A percentile compares a stretch with the other conserved stretches of the same genome.
Conservation (phyloP, 1,140 invertebrate genomes). For the Drosophila orena region DNA sequence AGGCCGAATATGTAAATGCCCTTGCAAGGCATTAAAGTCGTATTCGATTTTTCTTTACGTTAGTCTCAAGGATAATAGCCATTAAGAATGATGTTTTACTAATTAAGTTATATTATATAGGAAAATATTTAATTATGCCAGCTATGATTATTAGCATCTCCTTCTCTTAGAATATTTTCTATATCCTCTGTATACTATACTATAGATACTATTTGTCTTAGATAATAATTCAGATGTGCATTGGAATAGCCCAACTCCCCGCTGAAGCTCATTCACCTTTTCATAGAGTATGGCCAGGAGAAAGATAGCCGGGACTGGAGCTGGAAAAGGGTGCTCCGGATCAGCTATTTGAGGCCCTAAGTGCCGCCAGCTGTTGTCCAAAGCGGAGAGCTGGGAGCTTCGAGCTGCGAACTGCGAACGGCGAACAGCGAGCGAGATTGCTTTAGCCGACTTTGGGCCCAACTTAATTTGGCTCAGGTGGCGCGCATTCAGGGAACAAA, state of each 20-base stretch:
- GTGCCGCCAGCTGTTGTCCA: slow-evolving; percentile 75
- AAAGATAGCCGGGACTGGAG: slow-evolving; percentile 28
- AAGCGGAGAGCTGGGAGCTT: slow-evolving; percentile 27
- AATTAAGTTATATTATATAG: no score
- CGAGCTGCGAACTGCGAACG: slow-evolving; percentile 1
- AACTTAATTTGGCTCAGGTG: slow-evolving; percentile 84
- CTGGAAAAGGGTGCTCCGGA: slow-evolving; percentile 36
- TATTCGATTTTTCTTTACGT: no score
- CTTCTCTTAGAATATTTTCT: no score
- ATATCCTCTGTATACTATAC: no score
- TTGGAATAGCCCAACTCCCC: not conserved
- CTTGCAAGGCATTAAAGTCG: not conserved
- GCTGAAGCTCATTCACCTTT: not conserved
- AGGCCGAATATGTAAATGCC: not conserved
- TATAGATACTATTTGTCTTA: no score
- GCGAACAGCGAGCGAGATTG: slow-evolving; percentile 60
- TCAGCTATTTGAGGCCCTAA: slow-evolving; percentile 68
- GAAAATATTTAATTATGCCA: no score
- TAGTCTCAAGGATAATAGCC: no score
- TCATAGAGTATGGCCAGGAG: slow-evolving; percentile 18
- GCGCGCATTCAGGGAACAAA: slow-evolving; percentile 71
- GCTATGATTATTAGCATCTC: no score
- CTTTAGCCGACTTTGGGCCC: slow-evolving; percentile 52
- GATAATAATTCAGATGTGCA: no score
- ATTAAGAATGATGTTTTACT: no score